Evolutionary conservation across 2,797 vertebrate species (phyloP), one percentile per base, ranked within the genome.

Genomic region (Podarcis siculus): DNA sequence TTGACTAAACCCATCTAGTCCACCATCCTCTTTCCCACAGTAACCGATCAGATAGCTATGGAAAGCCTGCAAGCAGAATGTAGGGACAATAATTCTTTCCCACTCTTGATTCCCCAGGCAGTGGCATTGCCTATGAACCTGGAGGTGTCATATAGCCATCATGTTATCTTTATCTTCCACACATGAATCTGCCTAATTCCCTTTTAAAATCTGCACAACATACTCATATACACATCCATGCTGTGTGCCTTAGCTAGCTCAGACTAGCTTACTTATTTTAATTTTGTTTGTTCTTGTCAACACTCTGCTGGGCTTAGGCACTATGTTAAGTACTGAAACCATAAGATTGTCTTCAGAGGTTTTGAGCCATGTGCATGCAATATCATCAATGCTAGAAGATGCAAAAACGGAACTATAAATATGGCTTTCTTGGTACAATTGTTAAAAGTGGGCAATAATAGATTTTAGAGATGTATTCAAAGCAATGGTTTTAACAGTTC

Each of bases 381-480:
- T 30, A 71, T 55, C 8, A 25, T 58, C 45, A 32, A 69, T 82
- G 12, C 15, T 55, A 5, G 45, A 25, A 39, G 35, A 71, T 19
- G 67, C 27, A 58, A 19, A 71, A 4, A 2, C 12, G 17, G 19
- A 75, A 75, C 12, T 27, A 39, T 78, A 49, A 21, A 4, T 25
- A 30, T 75, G 19, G 49, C 49, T 84, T 86, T 66, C 9, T 75
- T 0, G 1, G 19, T 58, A 8, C 25, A 37, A 4, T n/a, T 35
- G 4, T 72, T 85, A 80, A 32, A 27, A 25, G 30, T 66, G 19
- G 86, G 78, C 3, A 79, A 79, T 30, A 64, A 85, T 32, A 9
- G 2, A 5, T 81, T 93, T 90, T 7, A 58, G 5, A 91, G 3
- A 13, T 61, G 88, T 42, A 19, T 76, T 87, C 32, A 89, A 79